Percentiles rank a stretch among this genome's conserved stretches.
Conservation (phyloP, 2,113 vertebrate species). For the Egretta garzetta region DNA sequence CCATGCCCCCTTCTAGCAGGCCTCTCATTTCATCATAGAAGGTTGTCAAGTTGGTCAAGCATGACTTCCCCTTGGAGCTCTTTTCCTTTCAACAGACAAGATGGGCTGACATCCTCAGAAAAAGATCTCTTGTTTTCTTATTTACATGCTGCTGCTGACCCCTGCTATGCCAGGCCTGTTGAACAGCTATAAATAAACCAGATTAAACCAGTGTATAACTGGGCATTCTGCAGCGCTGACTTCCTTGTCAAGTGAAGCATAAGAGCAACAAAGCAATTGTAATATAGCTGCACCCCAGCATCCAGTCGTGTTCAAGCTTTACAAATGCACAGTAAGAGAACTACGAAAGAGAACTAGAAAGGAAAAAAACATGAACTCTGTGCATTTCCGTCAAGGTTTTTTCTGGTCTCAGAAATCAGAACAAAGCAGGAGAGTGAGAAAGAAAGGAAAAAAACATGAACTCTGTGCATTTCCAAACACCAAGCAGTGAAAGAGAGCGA, state of each 20-base stretch:
- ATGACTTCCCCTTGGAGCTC: neutral
- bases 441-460: neutral
- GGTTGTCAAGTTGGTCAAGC: neutral
- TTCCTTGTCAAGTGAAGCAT: neutral
- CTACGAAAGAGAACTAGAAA: too few species aligned
- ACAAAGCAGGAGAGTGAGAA: neutral
- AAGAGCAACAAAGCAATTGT: neutral
- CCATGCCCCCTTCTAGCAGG: neutral
- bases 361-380: too few species aligned
- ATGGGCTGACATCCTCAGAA: neutral
- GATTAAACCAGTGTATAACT: neutral
- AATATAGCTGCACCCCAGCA: neutral
- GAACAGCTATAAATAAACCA: neutral
- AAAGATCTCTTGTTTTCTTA: neutral
- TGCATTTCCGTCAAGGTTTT: neutral
- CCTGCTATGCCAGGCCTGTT: neutral
- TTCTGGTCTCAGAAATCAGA: neutral
- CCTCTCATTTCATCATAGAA: neutral
- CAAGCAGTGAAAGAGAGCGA: neutral
- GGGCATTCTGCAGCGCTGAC: neutral
- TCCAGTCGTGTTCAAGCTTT: neutral
- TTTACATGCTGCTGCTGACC: neutral
- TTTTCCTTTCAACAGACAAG: neutral
- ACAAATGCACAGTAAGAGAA: neutral
- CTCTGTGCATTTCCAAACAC: neutral